Evolutionary conservation across 2,113 vertebrate species (phyloP).

Genomic region (Mungos mungo): DNA sequence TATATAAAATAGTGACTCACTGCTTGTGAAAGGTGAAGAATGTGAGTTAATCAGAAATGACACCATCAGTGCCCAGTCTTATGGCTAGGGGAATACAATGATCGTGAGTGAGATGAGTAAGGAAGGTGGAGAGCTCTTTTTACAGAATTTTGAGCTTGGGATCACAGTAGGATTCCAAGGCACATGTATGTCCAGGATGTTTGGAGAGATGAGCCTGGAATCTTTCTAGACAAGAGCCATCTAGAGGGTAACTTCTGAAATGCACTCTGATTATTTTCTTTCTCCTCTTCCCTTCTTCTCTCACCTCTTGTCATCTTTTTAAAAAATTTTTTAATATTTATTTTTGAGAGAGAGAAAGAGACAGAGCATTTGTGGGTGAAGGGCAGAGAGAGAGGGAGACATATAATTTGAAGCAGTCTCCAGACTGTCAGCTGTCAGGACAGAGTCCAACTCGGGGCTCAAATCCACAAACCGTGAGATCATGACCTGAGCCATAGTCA

Average conservation of each 20-base stretch:
- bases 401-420: too few species aligned
- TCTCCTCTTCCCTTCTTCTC: not conserved
- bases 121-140: not conserved
- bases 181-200: not conserved
- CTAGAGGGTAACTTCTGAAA: not conserved
- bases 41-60: not conserved
- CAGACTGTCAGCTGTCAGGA: too few species aligned
- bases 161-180: not conserved
- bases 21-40: not conserved
- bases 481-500: too few species aligned
- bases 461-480: too few species aligned
- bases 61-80: not conserved
- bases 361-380: too few species aligned
- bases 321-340: too few species aligned
- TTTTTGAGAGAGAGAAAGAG: too few species aligned
- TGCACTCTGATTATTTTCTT: not conserved
- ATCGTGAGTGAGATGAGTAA: not conserved
- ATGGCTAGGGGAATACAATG: not conserved
- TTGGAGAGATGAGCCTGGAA: not conserved
- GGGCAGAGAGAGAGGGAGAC: too few species aligned
- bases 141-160: not conserved
- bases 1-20: not conserved
- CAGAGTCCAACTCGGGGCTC: too few species aligned
- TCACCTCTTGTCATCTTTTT: not conserved
- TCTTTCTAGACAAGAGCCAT: not conserved